A percentile compares a stretch with the other conserved stretches of the same genome.
Evolutionary conservation across 2,113 vertebrate species (phyloP).

Genomic region (Alligator sinensis): DNA sequence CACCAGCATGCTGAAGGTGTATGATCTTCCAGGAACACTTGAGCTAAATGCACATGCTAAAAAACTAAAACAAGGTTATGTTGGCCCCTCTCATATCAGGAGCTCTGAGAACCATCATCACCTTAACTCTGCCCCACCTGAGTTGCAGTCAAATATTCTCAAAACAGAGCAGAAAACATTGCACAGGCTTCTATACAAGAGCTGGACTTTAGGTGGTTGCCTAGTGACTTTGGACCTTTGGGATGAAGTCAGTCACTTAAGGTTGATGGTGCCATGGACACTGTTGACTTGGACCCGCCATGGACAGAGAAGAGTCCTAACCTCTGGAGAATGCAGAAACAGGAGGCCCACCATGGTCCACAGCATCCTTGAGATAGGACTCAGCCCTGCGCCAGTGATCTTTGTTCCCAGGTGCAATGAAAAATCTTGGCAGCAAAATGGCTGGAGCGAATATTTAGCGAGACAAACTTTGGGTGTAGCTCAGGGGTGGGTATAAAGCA

Average conservation of each 20-base stretch:
- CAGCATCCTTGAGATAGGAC: background rate
- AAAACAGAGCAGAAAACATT: background rate
- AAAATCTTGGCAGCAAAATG: background rate
- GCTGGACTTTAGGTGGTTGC: too few relatives aligned
- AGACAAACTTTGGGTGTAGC: background rate
- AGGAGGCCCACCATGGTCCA: background rate
- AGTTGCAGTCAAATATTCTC: fast-evolving
- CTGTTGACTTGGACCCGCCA: too few relatives aligned
- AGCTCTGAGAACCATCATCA: background rate
- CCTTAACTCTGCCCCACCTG: background rate
- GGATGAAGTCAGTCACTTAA: too few relatives aligned
- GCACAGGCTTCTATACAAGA: too few relatives aligned
- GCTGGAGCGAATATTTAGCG: background rate
- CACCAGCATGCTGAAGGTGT: background rate
- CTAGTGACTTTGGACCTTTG: too few relatives aligned
- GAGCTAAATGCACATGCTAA: background rate
- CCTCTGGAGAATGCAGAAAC: background rate
- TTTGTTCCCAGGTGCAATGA: background rate
- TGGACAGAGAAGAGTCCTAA: too few relatives aligned
- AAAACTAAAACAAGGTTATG: background rate
- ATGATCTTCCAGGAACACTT: fast-evolving
- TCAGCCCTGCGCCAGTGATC: background rate
- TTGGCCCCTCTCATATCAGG: background rate
- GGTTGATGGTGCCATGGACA: too few relatives aligned
- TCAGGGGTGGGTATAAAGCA: too few relatives aligned